Percentiles rank a stretch among this genome's conserved stretches.
Evolutionary conservation across 1,140 invertebrate species (phyloP).

Genomic region (Bombus pascuorum): DNA sequence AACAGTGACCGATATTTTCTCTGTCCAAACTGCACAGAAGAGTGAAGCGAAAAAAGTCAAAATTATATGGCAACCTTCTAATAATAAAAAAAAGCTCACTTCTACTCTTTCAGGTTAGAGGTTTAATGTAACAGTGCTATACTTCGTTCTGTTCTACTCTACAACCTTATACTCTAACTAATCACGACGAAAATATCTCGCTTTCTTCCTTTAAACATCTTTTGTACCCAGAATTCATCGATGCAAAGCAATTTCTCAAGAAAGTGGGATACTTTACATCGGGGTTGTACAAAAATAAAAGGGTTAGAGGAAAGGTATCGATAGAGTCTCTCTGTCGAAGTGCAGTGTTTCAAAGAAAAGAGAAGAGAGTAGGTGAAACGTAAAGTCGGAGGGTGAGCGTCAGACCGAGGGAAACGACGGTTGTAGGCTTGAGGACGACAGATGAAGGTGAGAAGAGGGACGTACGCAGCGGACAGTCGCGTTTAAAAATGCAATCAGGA

Average conservation of each 20-base stretch:
- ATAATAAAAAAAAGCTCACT: too few relatives aligned
- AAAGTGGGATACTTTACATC: background rate
- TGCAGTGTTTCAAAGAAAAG: background rate
- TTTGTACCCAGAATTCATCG: background rate
- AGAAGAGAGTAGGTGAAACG: background rate
- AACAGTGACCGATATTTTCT: background rate
- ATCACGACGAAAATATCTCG: background rate
- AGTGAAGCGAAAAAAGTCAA: too few relatives aligned
- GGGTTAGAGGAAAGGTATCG: background rate
- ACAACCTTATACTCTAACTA: too few relatives aligned
- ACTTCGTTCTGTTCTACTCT: too few relatives aligned
- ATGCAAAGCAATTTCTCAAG: background rate
- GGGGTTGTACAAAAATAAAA: background rate
- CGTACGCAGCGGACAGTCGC: constrained; percentile 37
- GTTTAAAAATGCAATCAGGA: constrained; percentile 73
- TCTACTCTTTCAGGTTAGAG: too few relatives aligned
- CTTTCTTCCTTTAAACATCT: background rate
- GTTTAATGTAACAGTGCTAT: too few relatives aligned
- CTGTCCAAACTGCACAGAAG: background rate
- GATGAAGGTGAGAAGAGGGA: background rate
- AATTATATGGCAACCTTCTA: too few relatives aligned
- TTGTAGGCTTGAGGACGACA: constrained; percentile 14
- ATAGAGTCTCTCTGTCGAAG: background rate
- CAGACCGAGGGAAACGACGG: constrained; percentile 34
- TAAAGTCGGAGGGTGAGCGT: constrained; percentile 48